Evolutionary conservation across 2,888 invertebrate genomes (phyloP).

Genomic region (Rapana venosa): DNA sequence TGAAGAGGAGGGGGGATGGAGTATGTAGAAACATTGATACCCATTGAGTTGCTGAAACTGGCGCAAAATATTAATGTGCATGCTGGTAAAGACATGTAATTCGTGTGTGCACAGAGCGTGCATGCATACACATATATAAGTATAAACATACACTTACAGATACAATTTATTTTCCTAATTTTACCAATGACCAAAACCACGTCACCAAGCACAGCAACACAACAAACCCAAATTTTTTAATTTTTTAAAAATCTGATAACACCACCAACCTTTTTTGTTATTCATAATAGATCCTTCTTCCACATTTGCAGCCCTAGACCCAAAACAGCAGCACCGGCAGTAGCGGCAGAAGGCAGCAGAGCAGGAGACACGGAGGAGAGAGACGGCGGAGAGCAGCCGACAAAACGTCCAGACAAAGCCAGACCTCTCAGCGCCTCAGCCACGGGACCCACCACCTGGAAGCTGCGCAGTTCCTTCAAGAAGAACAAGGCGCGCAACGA

Average conservation of each 20-base stretch:
- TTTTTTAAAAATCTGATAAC: neutral
- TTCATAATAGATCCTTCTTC: neutral
- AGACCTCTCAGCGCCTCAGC: conserved; percentile 39
- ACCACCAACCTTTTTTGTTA: neutral
- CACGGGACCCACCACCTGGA: conserved; percentile 32
- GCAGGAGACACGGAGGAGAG: neutral
- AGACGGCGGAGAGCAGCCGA: neutral
- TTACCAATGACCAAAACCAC: too few relatives aligned
- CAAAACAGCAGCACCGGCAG: conserved; percentile 30
- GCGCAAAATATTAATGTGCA: too few relatives aligned
- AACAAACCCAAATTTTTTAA: neutral
- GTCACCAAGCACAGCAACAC: neutral
- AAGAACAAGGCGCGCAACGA: conserved; percentile 61
- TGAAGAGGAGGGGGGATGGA: too few relatives aligned
- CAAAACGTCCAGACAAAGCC: conserved; percentile 33
- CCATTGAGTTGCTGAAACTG: too few relatives aligned
- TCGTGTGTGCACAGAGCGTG: too few relatives aligned
- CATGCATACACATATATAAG: too few relatives aligned
- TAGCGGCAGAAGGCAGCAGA: neutral
- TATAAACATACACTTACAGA: too few relatives aligned
- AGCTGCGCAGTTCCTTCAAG: conserved; percentile 48
- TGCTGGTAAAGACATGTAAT: too few relatives aligned
- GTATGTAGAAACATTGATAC: too few relatives aligned
- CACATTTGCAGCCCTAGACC: conserved; percentile 15
- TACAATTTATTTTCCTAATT: too few relatives aligned